Evolutionary conservation across 1,140 invertebrate species (phyloP).

Genomic region (Stratiolaelaps scimitus): DNA sequence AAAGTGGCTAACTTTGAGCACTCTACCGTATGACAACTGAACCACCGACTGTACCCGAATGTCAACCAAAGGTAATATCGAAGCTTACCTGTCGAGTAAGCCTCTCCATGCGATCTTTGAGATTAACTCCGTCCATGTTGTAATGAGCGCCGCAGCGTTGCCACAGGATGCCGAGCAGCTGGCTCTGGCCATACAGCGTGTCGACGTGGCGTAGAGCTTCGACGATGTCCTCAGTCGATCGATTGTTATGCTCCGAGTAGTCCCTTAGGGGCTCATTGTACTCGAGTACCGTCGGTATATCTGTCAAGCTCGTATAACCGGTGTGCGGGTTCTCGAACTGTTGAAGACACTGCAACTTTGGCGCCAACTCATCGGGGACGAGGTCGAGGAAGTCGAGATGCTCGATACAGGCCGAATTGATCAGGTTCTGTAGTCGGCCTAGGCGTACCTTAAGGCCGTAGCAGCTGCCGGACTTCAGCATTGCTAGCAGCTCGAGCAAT

Average conservation of each 20-base stretch:
- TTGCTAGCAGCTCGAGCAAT: conserved; percentile 88
- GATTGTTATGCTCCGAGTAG: conserved; percentile 43
- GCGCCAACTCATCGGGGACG: conserved; percentile 54
- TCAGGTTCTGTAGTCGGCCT: conserved; percentile 74
- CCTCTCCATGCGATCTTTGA: conserved; percentile 37
- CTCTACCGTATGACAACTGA: no score
- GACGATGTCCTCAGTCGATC: conserved; percentile 58
- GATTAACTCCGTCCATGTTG: conserved; percentile 48
- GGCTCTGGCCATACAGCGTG: conserved; percentile 62
- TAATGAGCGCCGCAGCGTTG: conserved; percentile 68
- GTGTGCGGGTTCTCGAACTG: conserved; percentile 59
- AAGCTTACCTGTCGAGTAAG: conserved; percentile 37
- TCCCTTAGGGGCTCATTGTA: conserved; percentile 54
- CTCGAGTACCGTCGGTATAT: conserved; percentile 69
- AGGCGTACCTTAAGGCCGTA: conserved; percentile 87
- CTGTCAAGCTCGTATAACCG: conserved; percentile 89
- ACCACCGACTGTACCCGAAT: neutral
- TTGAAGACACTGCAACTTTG: conserved; percentile 51
- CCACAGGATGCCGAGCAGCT: conserved; percentile 69
- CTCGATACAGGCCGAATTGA: conserved; percentile 76
- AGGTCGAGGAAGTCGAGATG: conserved; percentile 88
- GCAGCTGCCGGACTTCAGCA: conserved; percentile 91
- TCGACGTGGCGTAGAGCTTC: conserved; percentile 54
- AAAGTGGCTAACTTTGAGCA: no score
- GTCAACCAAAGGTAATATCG: conserved; percentile 16